Percentiles rank a stretch among this genome's conserved stretches.
phyloP scores from a whole-genome alignment of 2,888 invertebrate genomes.

The Camptogramma bilineatum region DNA sequence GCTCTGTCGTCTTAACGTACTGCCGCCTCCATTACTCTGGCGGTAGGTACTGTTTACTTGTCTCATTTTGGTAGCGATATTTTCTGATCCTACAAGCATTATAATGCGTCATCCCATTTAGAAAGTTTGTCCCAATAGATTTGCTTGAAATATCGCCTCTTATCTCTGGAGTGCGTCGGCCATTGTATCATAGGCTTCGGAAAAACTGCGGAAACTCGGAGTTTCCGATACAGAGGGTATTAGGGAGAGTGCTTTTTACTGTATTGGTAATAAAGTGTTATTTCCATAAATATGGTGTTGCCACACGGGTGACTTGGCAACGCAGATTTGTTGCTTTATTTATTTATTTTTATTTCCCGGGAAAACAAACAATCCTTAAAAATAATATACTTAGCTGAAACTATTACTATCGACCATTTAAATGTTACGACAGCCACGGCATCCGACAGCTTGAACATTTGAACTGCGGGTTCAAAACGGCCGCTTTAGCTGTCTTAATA shows the following conservation, averaged over 20 bases:
- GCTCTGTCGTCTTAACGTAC: too few species aligned
- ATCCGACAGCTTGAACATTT: too few species aligned
- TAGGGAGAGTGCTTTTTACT: conserved; percentile 1
- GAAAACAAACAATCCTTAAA: too few species aligned
- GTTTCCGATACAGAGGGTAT: not conserved
- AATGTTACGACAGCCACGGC: too few species aligned
- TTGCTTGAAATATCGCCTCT: conserved; percentile 10
- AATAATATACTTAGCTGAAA: too few species aligned
- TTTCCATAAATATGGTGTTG: not conserved
- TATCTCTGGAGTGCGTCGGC: conserved; percentile 6
- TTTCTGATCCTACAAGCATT: conserved; percentile 18
- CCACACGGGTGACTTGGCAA: not conserved
- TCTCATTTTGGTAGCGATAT: conserved; percentile 6
- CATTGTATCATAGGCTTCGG: conserved; percentile 1
- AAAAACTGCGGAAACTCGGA: conserved; percentile 1
- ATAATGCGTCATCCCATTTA: conserved; percentile 1
- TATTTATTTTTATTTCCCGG: too few species aligned
- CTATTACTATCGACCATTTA: too few species aligned
- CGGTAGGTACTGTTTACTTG: conserved; percentile 2
- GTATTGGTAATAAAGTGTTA: conserved; percentile 1
- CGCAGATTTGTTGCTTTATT: too few species aligned
- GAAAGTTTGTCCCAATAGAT: conserved; percentile 17
- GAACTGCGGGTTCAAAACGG: too few species aligned
- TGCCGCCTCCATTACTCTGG: too few species aligned
- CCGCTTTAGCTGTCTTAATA: too few species aligned